Base-by-base conservation (phyloP, 2,888 invertebrate species). In the Drosophila paranaensis region DNA sequence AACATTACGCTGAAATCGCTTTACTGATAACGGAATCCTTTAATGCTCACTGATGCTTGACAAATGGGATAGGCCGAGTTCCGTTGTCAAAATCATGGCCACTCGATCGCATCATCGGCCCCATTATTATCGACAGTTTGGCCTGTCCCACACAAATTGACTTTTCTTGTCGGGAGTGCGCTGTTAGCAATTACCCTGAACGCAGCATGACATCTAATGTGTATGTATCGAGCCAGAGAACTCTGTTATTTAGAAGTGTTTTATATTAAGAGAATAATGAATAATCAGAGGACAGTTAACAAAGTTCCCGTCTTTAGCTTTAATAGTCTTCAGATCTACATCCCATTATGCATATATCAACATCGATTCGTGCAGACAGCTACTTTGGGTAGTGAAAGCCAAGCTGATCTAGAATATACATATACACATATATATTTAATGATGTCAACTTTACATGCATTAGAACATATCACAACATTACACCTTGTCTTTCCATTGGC, bases 81-180 rank as follows among this genome's bases (percentile, higher is more conserved):
- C 39, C 51, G 45, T 43, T 73, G 72, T 63, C 67, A 60, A 61
- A 71, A 63, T 60, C 71, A 77, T 54, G 61, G 40, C 67, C 65
- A 74, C 60, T 80, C 69, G 69, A 10, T 57, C 77, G 77, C 58
- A 78, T 72, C 80, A 63, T 54, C 60, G 50, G 50, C 45, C 56
- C 60, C 68, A 72, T 77, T 76, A 76, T 66, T 63, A 69, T 64
- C 39, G 62, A 46, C 57, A 25, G 53, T 25, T 46, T 27, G 14
- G 16, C 14, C 16, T 20, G 14, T n/a, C 14, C 33, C 35, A 8
- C 13, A 45, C 11, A 11, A 16, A 16, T 33, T 8, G 30, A 11
- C 16, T 6, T 10, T 5, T 35, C 6, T 13, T 16, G 20, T 35
- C 46, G 33, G 33, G 35, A 20, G 35, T 51, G 8, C 30, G 5